Base-by-base conservation (phyloP, 2,113 vertebrate species). In the Bagarius yarrelli region DNA sequence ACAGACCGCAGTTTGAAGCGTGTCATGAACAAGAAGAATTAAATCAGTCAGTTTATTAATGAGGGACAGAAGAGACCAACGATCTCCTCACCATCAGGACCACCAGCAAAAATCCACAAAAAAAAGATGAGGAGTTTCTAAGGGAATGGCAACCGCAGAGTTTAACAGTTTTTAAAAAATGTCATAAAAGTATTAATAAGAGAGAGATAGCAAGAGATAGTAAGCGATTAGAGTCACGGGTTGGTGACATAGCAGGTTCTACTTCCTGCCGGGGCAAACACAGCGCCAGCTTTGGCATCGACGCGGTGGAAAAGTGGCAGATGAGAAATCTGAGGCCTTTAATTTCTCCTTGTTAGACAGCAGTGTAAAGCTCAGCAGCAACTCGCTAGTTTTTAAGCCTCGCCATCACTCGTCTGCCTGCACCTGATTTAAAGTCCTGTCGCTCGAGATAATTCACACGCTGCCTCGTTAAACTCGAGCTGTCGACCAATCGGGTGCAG, bases 361-460 rank as follows among this genome's bases (percentile, higher is more conserved):
- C 76, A 85, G 84, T 83, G 84, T 90, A 82, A 83, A 87, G 87
- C 82, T 80, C 79, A 76, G 81, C 76, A 80, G 84, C 79, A 77
- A 80, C 85, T 88, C 66, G 30, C 76, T 78, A 79, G 82, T 73
- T 90, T 89, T 88, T 83, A 83, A 85, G 80, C 87, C 79, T 85
- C 80, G 67, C 80, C 73, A 85, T 89, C 86, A 88, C 63, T 85
- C 78, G 70, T 71, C 79, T 72, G 82, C 76, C 73, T 72, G 86
- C 69, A 79, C 79, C 87, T 89, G 88, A 91, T 89, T 89, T 87
- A 85, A 85, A 85, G 86, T 85, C 79, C 81, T 88, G 86, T 87
- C 83, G 71, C 86, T 86, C 85, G 88, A 86, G 89, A 91, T 92
- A 91, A 92, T 93, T 91, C 88, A 92, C 78, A 83, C 61, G 44